Evolutionary conservation across 2,113 vertebrate species (phyloP).

Genomic region (Sander vitreus): DNA sequence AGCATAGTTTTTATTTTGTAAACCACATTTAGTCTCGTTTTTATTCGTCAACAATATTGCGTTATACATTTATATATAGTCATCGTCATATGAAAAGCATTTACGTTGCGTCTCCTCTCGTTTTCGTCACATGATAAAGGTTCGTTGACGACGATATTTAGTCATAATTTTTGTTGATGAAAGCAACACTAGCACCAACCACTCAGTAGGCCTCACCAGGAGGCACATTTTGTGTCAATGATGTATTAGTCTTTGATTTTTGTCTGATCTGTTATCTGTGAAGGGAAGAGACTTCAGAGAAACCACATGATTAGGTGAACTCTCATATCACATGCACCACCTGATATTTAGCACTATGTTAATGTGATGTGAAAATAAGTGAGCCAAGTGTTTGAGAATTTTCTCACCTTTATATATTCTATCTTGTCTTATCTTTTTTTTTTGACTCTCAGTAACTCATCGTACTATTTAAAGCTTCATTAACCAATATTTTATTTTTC

Average conservation of each 20-base stretch:
- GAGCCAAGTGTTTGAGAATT: neutral
- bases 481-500: neutral
- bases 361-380: neutral
- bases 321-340: neutral
- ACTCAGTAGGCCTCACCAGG: neutral
- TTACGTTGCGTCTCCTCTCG: too few relatives aligned
- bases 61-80: too few relatives aligned
- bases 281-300: too few relatives aligned
- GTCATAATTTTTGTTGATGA: too few relatives aligned
- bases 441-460: neutral
- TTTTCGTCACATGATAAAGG: too few relatives aligned
- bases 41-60: too few relatives aligned
- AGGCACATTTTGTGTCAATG: neutral
- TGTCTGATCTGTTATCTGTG: neutral
- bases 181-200: neutral
- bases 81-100: too few relatives aligned
- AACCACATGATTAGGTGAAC: neutral
- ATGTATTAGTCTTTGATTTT: conserved; percentile 12
- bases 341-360: neutral
- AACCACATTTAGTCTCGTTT: too few relatives aligned
- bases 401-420: too few relatives aligned
- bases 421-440: neutral
- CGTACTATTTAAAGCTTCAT: neutral
- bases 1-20: too few relatives aligned
- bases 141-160: too few relatives aligned